These are phyloP conservation scores for Misgurnus mizolepis DNA, from an alignment of 2,113 vertebrate genomes.

Conservation along the genomic window DNA sequence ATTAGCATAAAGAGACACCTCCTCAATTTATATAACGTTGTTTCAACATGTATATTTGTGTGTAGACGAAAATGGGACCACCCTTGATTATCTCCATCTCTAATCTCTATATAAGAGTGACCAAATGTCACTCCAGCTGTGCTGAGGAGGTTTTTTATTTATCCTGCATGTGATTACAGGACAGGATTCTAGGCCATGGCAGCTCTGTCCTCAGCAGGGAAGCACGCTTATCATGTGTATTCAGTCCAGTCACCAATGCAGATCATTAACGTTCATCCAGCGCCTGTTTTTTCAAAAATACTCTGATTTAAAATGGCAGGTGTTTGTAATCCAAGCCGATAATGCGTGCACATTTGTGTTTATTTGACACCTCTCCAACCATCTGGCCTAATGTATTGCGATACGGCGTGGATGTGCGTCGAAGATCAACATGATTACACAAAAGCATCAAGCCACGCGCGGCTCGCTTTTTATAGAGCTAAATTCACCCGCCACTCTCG, in stretches of 20 bases:
- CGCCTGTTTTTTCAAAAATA: slow-evolving; percentile 9
- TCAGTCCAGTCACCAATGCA: slow-evolving; percentile 49
- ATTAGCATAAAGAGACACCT: slow-evolving; percentile 50
- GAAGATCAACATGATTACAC: slow-evolving; percentile 67
- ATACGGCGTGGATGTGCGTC: slow-evolving; percentile 56
- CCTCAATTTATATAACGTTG: slow-evolving; percentile 23
- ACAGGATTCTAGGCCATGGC: background rate
- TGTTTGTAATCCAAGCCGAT: slow-evolving; percentile 67
- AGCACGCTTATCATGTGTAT: slow-evolving; percentile 34
- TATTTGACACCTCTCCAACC: slow-evolving; percentile 70
- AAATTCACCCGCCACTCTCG: slow-evolving; percentile 57
- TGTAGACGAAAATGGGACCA: background rate
- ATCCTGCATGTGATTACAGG: slow-evolving; percentile 17
- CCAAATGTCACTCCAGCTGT: slow-evolving; percentile 41
- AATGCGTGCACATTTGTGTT: slow-evolving; percentile 64
- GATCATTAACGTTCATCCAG: background rate
- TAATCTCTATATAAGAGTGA: slow-evolving; percentile 25
- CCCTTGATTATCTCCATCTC: slow-evolving; percentile 3
- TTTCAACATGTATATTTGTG: slow-evolving; percentile 32
- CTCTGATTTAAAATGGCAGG: slow-evolving; percentile 53
- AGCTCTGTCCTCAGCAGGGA: slow-evolving; percentile 7
- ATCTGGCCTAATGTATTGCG: slow-evolving; percentile 71
- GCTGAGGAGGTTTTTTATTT: slow-evolving; percentile 41
- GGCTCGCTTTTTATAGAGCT: slow-evolving; percentile 40
- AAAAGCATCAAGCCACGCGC: slow-evolving; percentile 51